Percentiles rank a stretch among this genome's conserved stretches.
Evolutionary conservation across 2,113 vertebrate species (phyloP).

Genomic region (Emydocephalus ijimae): DNA sequence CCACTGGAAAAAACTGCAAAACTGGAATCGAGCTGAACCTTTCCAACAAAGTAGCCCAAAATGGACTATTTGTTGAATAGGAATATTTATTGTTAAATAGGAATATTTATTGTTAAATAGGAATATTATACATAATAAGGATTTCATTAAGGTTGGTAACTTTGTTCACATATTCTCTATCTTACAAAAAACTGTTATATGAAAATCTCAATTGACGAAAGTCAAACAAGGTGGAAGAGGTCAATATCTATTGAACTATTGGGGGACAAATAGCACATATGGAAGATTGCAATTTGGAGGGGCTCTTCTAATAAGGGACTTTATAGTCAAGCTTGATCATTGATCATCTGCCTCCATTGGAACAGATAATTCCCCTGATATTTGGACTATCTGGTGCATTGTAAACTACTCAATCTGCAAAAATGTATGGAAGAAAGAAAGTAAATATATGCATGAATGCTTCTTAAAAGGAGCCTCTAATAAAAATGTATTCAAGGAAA

Average conservation of each 20-base stretch:
- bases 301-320: neutral
- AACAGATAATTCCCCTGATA: neutral
- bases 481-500: neutral
- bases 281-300: neutral
- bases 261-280: neutral
- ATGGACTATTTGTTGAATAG: neutral
- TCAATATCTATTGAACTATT: neutral
- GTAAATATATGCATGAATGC: neutral
- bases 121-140: neutral
- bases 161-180: neutral
- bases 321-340: neutral
- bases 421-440: neutral
- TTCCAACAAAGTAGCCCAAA: neutral
- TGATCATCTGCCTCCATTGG: neutral
- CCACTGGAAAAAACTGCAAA: neutral
- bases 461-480: neutral
- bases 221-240: neutral
- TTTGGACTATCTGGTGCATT: neutral
- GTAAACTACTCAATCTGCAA: neutral
- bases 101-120: neutral
- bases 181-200: neutral
- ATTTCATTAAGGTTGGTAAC: neutral
- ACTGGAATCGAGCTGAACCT: neutral
- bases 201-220: neutral
- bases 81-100: neutral